Evolutionary conservation across 2,797 vertebrate genomes (phyloP).

Genomic region (Pseudochirops corinnae): DNA sequence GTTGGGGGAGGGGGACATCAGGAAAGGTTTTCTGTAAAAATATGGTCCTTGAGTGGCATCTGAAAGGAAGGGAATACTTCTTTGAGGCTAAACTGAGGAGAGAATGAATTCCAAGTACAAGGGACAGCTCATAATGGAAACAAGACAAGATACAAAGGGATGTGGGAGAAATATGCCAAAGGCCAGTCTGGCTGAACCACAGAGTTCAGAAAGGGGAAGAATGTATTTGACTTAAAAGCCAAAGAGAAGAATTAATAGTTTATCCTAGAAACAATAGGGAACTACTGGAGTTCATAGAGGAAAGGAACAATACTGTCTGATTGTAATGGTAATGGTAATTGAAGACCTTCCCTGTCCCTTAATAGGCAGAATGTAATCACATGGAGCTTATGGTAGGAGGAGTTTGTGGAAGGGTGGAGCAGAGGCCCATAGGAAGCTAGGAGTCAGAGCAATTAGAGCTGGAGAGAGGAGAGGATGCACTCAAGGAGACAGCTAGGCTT

Average conservation of each 20-base stretch:
- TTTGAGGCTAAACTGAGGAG: not conserved
- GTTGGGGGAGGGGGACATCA: not conserved
- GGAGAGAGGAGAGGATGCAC: too few species aligned
- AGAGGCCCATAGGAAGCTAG: too few species aligned
- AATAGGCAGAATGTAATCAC: too few species aligned
- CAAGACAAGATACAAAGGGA: not conserved
- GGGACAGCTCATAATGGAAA: not conserved
- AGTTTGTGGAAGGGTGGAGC: too few species aligned
- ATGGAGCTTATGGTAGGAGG: too few species aligned
- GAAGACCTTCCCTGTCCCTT: too few species aligned
- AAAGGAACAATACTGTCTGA: not conserved
- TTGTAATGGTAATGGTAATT: too few species aligned
- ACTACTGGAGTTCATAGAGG: not conserved
- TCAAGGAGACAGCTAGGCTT: too few species aligned
- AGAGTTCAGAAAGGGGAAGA: not conserved
- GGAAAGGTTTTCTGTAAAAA: not conserved
- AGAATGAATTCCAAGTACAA: not conserved
- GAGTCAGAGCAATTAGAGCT: too few species aligned
- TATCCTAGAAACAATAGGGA: not conserved
- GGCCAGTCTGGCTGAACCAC: not conserved
- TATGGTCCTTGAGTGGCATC: not conserved
- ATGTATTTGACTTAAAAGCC: not conserved
- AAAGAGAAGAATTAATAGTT: not conserved
- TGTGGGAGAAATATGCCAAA: not conserved
- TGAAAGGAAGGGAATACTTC: not conserved